Evolutionary conservation across 2,113 vertebrate species (phyloP).

Genomic region (Henicopernis longicauda): DNA sequence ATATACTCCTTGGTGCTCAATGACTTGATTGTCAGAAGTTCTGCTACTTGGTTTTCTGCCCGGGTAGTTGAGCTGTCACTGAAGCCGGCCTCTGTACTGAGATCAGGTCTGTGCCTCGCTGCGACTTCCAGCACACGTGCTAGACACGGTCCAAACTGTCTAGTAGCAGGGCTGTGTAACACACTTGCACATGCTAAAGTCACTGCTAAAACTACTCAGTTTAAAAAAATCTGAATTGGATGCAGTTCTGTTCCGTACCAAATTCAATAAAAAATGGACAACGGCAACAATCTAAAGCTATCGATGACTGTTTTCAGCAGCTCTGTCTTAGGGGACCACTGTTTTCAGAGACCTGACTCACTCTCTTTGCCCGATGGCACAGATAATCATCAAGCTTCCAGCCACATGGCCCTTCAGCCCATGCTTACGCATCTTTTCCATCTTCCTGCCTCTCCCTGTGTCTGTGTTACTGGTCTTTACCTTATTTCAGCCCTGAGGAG

Average conservation of each 20-base stretch:
- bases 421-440: background rate
- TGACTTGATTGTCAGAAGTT: background rate
- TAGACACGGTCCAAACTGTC: accelerated
- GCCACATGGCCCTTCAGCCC: accelerated
- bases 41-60: background rate
- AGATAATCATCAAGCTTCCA: background rate
- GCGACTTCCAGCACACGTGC: accelerated
- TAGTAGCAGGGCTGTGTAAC: background rate
- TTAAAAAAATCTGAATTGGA: background rate
- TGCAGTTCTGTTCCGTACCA: background rate
- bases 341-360: accelerated
- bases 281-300: background rate
- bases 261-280: background rate
- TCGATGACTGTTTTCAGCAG: background rate
- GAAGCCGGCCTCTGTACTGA: background rate
- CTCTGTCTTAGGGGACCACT: accelerated
- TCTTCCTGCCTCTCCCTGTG: accelerated
- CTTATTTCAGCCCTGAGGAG: background rate
- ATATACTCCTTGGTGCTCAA: background rate
- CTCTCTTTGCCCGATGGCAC: no score
- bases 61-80: accelerated
- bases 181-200: background rate
- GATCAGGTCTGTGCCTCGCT: background rate
- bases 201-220: background rate
- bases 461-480: background rate